phyloP scores from a whole-genome alignment of 2,888 invertebrate species.

The Athalia cordata region DNA sequence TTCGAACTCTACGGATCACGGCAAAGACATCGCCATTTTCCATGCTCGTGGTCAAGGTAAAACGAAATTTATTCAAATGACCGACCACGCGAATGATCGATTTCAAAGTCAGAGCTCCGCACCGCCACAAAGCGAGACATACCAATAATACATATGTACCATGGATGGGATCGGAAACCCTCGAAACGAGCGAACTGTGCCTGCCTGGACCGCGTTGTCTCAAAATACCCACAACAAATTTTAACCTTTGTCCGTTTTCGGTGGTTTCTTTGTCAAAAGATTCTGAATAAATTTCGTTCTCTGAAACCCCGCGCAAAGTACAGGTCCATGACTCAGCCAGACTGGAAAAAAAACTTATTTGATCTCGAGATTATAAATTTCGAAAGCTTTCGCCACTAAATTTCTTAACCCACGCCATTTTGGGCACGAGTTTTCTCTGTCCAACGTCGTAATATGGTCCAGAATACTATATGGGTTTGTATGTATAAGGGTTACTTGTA shows the following conservation, averaged over 20 bases:
- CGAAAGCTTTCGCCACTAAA: no score
- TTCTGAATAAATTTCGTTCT: neutral
- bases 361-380: no score
- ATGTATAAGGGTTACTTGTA: conserved; percentile 5
- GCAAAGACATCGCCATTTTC: neutral
- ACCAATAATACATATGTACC: neutral
- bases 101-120: conserved; percentile 1
- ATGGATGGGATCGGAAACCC: neutral
- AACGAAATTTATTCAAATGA: conserved; percentile 39
- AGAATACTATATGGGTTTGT: conserved; percentile 8
- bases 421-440: no score
- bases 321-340: no score
- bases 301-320: neutral
- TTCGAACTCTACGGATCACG: neutral
- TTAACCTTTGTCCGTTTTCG: neutral
- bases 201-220: neutral
- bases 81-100: conserved; percentile 27
- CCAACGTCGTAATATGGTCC: neutral
- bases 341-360: no score
- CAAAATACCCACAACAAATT: neutral
- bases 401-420: no score
- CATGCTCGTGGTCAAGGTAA: conserved; percentile 24
- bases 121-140: no score
- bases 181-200: neutral
- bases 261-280: neutral